These are phyloP conservation scores for Himalopsyche japonica DNA, from an alignment of 2,888 invertebrate genomes.

Conservation along the genomic window DNA sequence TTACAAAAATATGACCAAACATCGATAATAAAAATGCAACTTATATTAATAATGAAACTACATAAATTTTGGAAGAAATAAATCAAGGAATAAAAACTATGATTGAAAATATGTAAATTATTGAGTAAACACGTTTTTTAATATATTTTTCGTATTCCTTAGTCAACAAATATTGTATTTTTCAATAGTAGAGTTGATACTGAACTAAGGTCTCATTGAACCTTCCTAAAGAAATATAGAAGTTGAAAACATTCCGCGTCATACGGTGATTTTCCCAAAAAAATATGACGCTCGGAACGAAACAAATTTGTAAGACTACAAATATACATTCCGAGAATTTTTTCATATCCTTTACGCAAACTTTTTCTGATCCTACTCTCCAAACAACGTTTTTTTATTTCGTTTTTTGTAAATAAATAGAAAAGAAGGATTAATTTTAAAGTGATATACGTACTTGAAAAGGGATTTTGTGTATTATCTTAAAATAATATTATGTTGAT, in stretches of 20 bases:
- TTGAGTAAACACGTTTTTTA: too few species aligned
- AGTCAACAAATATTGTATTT: neutral
- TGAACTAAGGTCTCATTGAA: neutral
- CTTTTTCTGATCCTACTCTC: neutral
- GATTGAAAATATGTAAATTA: too few species aligned
- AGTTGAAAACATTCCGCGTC: neutral
- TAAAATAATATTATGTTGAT: neutral
- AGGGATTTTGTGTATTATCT: neutral
- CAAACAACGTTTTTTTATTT: neutral
- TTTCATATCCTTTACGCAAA: conserved; percentile 9
- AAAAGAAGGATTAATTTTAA: neutral
- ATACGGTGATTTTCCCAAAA: conserved; percentile 6
- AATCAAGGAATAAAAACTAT: too few species aligned
- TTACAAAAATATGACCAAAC: too few species aligned
- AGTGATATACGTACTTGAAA: neutral
- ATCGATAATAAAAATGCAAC: too few species aligned
- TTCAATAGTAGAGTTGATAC: neutral
- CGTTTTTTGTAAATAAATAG: neutral
- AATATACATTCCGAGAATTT: conserved; percentile 8
- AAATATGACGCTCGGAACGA: neutral
- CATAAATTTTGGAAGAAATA: too few species aligned
- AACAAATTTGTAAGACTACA: conserved; percentile 19
- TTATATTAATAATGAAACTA: too few species aligned
- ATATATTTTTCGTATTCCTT: too few species aligned
- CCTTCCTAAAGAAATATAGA: neutral